These are phyloP conservation scores for Aquatica leii DNA, from an alignment of 2,888 invertebrate genomes.

Conservation along the genomic window DNA sequence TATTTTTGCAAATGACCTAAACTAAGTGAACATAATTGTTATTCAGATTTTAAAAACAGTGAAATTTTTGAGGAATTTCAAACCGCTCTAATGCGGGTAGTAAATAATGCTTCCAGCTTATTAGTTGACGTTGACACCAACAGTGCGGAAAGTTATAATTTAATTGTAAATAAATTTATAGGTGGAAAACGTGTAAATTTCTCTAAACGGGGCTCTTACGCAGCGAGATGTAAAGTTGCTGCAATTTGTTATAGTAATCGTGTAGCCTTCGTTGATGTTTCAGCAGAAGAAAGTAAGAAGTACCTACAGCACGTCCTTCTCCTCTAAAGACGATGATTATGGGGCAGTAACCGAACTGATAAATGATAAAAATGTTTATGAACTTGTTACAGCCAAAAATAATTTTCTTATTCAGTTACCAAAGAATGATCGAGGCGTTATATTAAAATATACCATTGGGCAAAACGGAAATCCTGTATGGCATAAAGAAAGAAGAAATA, in stretches of 20 bases:
- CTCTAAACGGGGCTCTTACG: neutral
- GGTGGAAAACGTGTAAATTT: no score
- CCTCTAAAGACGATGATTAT: neutral
- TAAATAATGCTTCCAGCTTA: neutral
- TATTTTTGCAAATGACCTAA: neutral
- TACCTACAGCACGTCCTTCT: neutral
- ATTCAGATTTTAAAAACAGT: neutral
- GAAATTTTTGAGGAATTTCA: neutral
- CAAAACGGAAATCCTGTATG: no score
- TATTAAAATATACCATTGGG: no score
- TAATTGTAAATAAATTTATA: neutral
- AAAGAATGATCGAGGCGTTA: neutral
- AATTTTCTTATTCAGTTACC: neutral
- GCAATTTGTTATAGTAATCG: neutral
- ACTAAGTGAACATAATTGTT: neutral
- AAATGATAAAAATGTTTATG: neutral
- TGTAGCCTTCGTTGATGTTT: neutral
- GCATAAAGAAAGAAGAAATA: neutral
- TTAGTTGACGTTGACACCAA: neutral
- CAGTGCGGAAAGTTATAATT: conserved; percentile 11
- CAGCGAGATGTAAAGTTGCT: neutral
- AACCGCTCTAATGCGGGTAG: no score
- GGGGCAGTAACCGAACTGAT: neutral
- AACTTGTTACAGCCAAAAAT: neutral
- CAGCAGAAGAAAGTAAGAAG: neutral